These are phyloP conservation scores for Heliconius hermathena DNA, from an alignment of 1,140 invertebrate species.

Conservation along the genomic window DNA sequence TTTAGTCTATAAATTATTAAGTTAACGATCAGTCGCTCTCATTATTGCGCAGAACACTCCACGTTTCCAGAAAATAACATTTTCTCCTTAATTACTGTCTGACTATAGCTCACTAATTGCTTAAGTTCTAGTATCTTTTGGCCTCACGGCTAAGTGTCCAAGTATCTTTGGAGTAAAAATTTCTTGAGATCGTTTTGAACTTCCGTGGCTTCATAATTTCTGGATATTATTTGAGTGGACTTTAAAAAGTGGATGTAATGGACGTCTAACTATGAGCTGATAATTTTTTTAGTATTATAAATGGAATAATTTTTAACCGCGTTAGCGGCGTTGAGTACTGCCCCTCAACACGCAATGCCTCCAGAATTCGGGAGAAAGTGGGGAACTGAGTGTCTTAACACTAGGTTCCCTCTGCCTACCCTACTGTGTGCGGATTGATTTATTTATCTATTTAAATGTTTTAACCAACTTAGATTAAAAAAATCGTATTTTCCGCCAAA, in stretches of 20 bases:
- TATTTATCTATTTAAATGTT: no score
- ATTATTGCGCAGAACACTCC: conserved; percentile 77
- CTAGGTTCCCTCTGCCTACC: no score
- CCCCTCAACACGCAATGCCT: no score
- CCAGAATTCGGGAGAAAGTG: no score
- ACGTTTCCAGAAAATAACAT: conserved; percentile 76
- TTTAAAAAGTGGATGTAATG: conserved; percentile 13
- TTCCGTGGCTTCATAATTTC: conserved; percentile 64
- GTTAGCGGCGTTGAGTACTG: no score
- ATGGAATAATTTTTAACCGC: neutral
- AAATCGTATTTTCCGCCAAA: no score
- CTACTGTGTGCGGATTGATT: no score
- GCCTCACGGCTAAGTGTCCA: conserved; percentile 68
- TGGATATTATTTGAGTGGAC: conserved; percentile 41
- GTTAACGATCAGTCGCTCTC: conserved; percentile 45
- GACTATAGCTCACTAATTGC: conserved; percentile 77
- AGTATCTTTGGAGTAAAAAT: conserved; percentile 75
- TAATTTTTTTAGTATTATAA: neutral
- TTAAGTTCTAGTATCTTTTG: conserved; percentile 77
- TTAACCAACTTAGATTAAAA: no score
- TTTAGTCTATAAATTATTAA: conserved; percentile 35
- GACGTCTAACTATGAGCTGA: neutral
- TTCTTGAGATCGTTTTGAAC: conserved; percentile 71
- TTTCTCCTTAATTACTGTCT: conserved; percentile 78
- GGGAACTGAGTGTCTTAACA: no score